These are phyloP conservation scores for Drosophila robusta DNA, from an alignment of 2,888 invertebrate genomes.

Conservation along the genomic window DNA sequence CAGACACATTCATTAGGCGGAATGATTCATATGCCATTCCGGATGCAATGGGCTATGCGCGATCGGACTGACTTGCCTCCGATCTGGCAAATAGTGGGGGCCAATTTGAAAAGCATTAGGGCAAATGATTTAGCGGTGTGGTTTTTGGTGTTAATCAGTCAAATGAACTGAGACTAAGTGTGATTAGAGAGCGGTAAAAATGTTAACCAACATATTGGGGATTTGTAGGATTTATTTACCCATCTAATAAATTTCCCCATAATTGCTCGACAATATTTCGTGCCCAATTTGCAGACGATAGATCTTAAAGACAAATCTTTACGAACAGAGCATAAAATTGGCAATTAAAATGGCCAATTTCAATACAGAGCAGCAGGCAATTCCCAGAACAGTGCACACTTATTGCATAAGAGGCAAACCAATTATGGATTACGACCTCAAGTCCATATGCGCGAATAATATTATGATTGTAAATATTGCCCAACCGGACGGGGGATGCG, in stretches of 20 bases:
- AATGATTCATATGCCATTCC: constrained; percentile 68
- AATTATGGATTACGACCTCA: constrained; percentile 76
- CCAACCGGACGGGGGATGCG: constrained; percentile 10
- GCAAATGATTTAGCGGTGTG: constrained; percentile 63
- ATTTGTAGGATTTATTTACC: not conserved
- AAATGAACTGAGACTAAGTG: constrained; percentile 21
- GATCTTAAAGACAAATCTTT: too few relatives aligned
- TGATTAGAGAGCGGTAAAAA: constrained; percentile 11
- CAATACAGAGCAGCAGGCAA: constrained; percentile 11
- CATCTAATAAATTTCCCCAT: not conserved
- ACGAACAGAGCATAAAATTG: not conserved
- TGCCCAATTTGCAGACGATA: too few relatives aligned
- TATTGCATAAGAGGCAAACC: constrained; percentile 57
- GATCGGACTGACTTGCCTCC: constrained; percentile 1
- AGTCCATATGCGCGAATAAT: constrained; percentile 77
- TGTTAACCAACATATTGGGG: constrained; percentile 18
- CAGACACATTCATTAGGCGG: constrained; percentile 80
- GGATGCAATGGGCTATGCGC: constrained; percentile 21
- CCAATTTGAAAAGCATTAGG: constrained; percentile 68
- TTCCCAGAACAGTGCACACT: constrained; percentile 35
- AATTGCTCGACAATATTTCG: too few relatives aligned
- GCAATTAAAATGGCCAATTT: constrained; percentile 15
- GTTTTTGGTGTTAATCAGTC: constrained; percentile 40
- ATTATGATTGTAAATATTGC: constrained; percentile 69
- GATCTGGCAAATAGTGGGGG: constrained; percentile 53